Base-by-base conservation (phyloP, 2,888 invertebrate species). In the Drosophila mimetica region DNA sequence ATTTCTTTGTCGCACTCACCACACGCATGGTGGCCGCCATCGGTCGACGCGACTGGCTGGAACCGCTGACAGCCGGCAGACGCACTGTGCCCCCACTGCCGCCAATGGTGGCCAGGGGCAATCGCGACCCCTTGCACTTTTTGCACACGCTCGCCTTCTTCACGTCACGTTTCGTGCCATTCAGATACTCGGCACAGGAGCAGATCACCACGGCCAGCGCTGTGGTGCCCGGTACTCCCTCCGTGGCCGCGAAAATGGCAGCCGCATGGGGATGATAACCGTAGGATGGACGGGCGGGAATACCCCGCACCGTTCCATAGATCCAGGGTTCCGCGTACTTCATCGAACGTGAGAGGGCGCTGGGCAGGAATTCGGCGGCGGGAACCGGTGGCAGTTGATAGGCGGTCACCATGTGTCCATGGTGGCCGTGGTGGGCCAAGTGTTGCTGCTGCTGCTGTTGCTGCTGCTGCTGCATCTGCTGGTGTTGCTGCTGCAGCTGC, bases 291-390 rank as follows among this genome's bases (percentile, higher is more conserved):
- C 93, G 92, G 74, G 92, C 93, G 47, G 89, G 92, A 75, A 92
- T 91, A 18, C 93, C 92, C 83, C 95, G 93, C 1, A 96, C 95
- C 36, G 96, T 96, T 81, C 96, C 96, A 89, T 97, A 96, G 14
- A 96, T 93, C 96, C 96, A 97, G 58, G 96, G 95, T 89, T 97
- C 96, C 36, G 96, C 95, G 92, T 96, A 96, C 90, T 95, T 95
- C 96, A 96, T 96, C 88, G 96, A 96, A 90, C 96, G 95, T 64
- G 96, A 95, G 54, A 96, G 91, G n/a, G 95, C 94, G 75, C 86
- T 89, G 57, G 94, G 94, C 77, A 92, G 65, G 70, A 89, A 91
- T 36, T 91, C 91, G 50, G 89, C 84, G 59, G 77, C 74, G 9
- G 74, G 70, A 13, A 65, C 63, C 28, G 88, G 77, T 30, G 79